phyloP scores from a whole-genome alignment of 2,888 invertebrate genomes.

The Drosophila meridiana region DNA sequence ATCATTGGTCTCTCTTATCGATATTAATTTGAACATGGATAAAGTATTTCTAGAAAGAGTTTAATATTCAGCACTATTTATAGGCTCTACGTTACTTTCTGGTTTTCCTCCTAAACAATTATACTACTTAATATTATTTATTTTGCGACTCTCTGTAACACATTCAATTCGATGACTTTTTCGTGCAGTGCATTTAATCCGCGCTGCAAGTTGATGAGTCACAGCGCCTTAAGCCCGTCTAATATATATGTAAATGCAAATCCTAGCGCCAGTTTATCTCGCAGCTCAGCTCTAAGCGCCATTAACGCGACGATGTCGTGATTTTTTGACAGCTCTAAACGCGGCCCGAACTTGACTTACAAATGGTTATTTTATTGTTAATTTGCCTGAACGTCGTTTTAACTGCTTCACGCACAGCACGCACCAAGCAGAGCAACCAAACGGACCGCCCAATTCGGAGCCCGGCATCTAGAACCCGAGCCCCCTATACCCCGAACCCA shows the following conservation, averaged over 20 bases:
- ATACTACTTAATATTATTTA: too few species aligned
- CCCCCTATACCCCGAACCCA: slow-evolving; percentile 23
- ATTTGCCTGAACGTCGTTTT: slow-evolving; percentile 64
- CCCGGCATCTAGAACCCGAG: slow-evolving; percentile 11
- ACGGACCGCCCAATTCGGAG: slow-evolving; percentile 20
- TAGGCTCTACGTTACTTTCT: too few species aligned
- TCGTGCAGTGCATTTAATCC: slow-evolving; percentile 5
- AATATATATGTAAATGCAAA: slow-evolving; percentile 72
- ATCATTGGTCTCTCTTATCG: too few species aligned
- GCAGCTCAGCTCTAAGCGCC: slow-evolving; percentile 44
- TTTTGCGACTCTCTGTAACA: too few species aligned
- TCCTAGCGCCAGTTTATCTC: slow-evolving; percentile 63
- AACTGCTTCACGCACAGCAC: slow-evolving; percentile 78
- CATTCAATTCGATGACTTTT: background rate
- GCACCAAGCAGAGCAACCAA: slow-evolving; percentile 18
- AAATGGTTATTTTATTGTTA: slow-evolving; percentile 78
- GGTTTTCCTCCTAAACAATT: too few species aligned
- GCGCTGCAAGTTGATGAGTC: slow-evolving; percentile 42
- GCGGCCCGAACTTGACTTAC: slow-evolving; percentile 52
- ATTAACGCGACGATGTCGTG: slow-evolving; percentile 67
- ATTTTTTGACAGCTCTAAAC: slow-evolving; percentile 64
- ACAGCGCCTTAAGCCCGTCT: slow-evolving; percentile 43
- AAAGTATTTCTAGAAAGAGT: too few species aligned
- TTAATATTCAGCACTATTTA: too few species aligned
- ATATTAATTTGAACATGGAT: too few species aligned